phyloP scores from a whole-genome alignment of 2,797 vertebrate species.

The Enteromius thamalakanensis region DNA sequence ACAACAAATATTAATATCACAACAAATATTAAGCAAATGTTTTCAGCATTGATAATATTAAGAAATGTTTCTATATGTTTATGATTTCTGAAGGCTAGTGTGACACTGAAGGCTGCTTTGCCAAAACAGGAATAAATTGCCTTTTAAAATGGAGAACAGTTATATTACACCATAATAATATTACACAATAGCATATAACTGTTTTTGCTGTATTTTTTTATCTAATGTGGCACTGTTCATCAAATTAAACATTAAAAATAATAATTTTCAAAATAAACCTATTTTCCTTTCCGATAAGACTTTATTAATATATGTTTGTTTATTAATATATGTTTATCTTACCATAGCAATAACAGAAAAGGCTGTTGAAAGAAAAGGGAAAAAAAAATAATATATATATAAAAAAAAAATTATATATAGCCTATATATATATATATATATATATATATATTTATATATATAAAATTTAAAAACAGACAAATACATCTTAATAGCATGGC shows the following conservation, averaged over 20 bases:
- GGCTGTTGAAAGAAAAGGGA: background rate
- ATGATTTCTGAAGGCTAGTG: background rate
- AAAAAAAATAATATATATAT: too few relatives aligned
- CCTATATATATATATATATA: too few relatives aligned
- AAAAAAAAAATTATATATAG: too few relatives aligned
- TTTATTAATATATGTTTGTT: too few relatives aligned
- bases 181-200: background rate
- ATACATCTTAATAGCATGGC: background rate
- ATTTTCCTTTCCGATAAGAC: too few relatives aligned
- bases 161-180: background rate
- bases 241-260: background rate
- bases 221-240: background rate
- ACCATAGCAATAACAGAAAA: too few relatives aligned
- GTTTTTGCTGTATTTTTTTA: background rate
- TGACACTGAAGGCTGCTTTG: background rate
- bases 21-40: constrained; percentile 9
- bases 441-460: too few relatives aligned
- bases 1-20: constrained; percentile 2
- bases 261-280: background rate
- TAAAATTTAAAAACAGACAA: too few relatives aligned
- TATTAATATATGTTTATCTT: too few relatives aligned
- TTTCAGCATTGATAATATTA: background rate
- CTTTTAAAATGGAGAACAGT: background rate
- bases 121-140: background rate
- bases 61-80: background rate